Evolutionary conservation across 2,888 invertebrate species (phyloP).

Genomic region (Pherbina coryleti): DNA sequence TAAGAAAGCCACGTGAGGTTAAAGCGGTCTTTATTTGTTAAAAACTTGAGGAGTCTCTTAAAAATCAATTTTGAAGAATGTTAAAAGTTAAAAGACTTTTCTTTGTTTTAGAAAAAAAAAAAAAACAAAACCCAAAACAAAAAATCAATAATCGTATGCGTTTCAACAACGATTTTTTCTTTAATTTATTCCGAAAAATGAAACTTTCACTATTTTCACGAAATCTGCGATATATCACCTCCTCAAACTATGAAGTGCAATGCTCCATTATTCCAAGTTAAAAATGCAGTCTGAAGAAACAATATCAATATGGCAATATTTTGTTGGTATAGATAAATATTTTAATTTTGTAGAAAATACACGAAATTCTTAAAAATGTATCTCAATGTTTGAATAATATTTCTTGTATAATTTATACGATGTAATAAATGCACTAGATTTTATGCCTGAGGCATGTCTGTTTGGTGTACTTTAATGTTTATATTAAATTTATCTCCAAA

Average conservation of each 20-base stretch:
- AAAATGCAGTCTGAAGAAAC: background rate
- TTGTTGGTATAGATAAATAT: no score
- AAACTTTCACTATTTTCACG: constrained; percentile 25
- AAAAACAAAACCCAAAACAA: constrained; percentile 26
- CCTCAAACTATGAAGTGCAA: background rate
- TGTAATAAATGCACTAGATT: constrained; percentile 22
- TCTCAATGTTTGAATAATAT: no score
- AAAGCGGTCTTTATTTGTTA: no score
- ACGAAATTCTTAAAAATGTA: no score
- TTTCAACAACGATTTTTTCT: no score
- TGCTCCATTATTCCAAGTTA: background rate
- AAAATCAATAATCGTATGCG: no score
- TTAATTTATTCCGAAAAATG: constrained; percentile 2
- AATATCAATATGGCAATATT: no score
- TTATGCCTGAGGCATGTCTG: constrained; percentile 14
- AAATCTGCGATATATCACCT: constrained; percentile 5
- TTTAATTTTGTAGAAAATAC: no score
- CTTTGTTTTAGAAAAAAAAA: constrained; percentile 23
- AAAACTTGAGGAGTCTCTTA: no score
- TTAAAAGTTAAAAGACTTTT: no score
- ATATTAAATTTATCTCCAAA: constrained; percentile 24
- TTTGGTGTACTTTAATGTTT: constrained; percentile 22
- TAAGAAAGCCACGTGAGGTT: constrained; percentile 29
- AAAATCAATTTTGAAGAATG: no score
- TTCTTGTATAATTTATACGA: no score